Conservation (phyloP, 2,113 vertebrate genomes). For the Anguilla rostrata region DNA sequence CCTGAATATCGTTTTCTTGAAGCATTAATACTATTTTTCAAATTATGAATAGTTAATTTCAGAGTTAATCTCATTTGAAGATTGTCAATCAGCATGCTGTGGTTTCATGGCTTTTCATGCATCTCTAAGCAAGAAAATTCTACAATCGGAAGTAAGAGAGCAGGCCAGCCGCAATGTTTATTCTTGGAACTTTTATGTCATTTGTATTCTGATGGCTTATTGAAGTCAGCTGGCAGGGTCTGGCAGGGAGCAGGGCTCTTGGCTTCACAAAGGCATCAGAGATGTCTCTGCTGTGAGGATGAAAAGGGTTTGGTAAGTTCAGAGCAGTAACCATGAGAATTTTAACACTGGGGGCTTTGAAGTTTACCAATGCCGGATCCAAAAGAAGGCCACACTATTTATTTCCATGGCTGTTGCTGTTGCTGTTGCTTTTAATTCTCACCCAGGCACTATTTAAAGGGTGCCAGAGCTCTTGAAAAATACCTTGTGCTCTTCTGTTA, state of each 20-base stretch:
- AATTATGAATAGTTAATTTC: background rate
- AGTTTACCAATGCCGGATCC: background rate
- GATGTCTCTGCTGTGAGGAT: slow-evolving; percentile 5
- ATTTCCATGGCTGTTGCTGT: background rate
- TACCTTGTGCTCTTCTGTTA: background rate
- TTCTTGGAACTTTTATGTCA: slow-evolving; percentile 3
- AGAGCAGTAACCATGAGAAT: background rate
- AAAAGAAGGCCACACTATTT: background rate
- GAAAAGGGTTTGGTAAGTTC: background rate
- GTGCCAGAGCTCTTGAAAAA: background rate
- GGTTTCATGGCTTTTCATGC: background rate
- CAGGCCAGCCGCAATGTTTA: background rate
- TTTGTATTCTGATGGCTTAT: slow-evolving; percentile 14
- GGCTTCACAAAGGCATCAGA: slow-evolving; percentile 13
- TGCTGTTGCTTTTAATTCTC: background rate
- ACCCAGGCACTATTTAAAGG: background rate
- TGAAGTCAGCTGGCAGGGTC: slow-evolving; percentile 20
- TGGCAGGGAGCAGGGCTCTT: background rate
- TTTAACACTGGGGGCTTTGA: background rate
- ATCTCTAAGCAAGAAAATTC: background rate
- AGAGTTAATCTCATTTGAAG: background rate
- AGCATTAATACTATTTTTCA: background rate
- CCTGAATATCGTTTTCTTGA: background rate
- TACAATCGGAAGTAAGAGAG: background rate
- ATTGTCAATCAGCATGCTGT: background rate